Conservation (phyloP, 2,888 invertebrate genomes). For the Dastarcus helophoroides region DNA sequence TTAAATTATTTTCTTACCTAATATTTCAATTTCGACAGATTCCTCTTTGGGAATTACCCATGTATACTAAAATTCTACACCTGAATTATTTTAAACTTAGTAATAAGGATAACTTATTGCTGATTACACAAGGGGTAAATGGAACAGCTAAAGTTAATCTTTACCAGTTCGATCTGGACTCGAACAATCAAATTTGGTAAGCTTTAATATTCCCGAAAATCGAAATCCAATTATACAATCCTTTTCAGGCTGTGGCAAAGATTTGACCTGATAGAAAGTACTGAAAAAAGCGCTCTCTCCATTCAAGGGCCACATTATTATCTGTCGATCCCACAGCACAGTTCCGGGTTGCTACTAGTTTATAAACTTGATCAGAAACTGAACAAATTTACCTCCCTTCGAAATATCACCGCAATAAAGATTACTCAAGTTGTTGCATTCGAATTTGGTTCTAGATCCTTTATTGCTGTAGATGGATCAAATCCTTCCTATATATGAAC, state of each 20-base stretch:
- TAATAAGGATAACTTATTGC: no score
- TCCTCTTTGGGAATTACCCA: no score
- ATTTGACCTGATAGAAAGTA: constrained; percentile 20
- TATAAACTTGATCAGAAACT: constrained; percentile 22
- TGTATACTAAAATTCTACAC: no score
- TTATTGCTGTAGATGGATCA: constrained; percentile 31
- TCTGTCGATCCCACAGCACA: constrained; percentile 28
- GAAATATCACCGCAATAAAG: constrained; percentile 22
- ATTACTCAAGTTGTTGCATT: constrained; percentile 28
- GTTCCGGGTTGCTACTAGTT: constrained; percentile 19
- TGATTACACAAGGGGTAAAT: no score
- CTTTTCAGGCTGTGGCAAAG: constrained; percentile 27
- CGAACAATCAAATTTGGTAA: no score
- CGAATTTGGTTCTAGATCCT: constrained; percentile 30
- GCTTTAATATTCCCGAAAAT: no score
- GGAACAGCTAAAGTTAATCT: no score
- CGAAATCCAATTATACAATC: no score
- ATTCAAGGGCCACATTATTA: constrained; percentile 20
- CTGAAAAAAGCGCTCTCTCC: constrained; percentile 23
- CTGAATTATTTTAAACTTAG: no score
- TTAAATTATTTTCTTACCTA: no score
- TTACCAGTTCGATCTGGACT: no score
- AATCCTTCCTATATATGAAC: constrained; percentile 2
- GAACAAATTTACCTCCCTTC: constrained; percentile 21
- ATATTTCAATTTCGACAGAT: no score